Conservation (phyloP, 35 echinoderm and acorn worm species). For the Nesometra sesokonis region DNA sequence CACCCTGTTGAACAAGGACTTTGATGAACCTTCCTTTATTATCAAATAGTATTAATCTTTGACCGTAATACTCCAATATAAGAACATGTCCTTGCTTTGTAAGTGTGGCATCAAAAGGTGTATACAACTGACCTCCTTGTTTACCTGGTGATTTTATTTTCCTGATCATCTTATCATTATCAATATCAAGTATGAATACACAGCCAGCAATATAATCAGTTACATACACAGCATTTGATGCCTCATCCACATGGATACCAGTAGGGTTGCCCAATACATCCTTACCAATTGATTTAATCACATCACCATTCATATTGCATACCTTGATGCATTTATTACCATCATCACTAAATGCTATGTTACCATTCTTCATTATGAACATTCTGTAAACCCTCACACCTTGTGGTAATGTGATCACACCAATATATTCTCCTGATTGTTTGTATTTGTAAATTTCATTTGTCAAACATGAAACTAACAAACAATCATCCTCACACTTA, state of each 20-base stretch:
- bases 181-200: no score
- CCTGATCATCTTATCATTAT: no score
- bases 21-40: no score
- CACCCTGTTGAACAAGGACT: no score
- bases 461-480: not conserved
- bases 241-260: not conserved
- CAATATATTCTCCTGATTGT: not conserved
- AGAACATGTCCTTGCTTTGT: no score
- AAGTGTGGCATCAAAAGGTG: no score
- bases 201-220: no score
- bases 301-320: not conserved
- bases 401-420: not conserved
- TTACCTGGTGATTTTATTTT: no score
- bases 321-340: not conserved
- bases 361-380: not conserved
- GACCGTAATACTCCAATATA: no score
- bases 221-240: not conserved
- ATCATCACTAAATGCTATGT: not conserved
- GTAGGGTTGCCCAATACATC: not conserved
- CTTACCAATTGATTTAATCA: not conserved
- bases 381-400: not conserved
- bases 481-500: not conserved
- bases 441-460: not conserved
- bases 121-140: no score
- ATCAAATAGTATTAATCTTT: no score